phyloP scores from a whole-genome alignment of 2,888 invertebrate species.

The Caenorhabditis angaria region DNA sequence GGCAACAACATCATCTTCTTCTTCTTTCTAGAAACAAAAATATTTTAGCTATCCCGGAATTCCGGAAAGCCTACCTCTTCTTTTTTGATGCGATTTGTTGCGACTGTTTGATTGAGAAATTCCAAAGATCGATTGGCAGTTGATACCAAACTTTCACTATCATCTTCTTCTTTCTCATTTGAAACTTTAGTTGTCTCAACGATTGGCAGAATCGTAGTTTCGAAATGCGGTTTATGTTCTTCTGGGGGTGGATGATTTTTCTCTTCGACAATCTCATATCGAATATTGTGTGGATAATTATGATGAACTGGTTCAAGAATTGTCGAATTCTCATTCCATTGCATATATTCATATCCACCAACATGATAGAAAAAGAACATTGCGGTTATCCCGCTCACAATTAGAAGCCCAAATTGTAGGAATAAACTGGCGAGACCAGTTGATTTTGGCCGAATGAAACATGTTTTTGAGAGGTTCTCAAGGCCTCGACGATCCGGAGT shows the following conservation, averaged over 20 bases:
- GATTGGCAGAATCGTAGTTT: background rate
- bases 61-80: background rate
- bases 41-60: background rate
- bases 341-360: slow-evolving; percentile 59
- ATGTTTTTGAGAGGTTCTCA: slow-evolving; percentile 28
- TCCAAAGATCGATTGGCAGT: slow-evolving; percentile 11
- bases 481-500: background rate
- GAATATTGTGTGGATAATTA: background rate
- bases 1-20: background rate
- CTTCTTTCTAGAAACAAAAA: slow-evolving; percentile 13
- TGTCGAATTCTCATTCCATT: slow-evolving; percentile 57
- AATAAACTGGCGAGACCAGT: slow-evolving; percentile 52
- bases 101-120: slow-evolving; percentile 3
- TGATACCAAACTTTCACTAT: slow-evolving; percentile 21
- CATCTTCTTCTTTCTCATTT: background rate
- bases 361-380: slow-evolving; percentile 61
- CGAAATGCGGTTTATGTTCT: background rate
- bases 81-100: background rate
- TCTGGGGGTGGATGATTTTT: background rate
- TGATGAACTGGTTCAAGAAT: slow-evolving; percentile 53
- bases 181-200: background rate
- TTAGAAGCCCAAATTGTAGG: slow-evolving; percentile 50
- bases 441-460: slow-evolving; percentile 45
- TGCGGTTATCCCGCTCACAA: slow-evolving; percentile 40
- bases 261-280: background rate